phyloP scores from a whole-genome alignment of 2,888 invertebrate genomes.

The Spialia ferax region DNA sequence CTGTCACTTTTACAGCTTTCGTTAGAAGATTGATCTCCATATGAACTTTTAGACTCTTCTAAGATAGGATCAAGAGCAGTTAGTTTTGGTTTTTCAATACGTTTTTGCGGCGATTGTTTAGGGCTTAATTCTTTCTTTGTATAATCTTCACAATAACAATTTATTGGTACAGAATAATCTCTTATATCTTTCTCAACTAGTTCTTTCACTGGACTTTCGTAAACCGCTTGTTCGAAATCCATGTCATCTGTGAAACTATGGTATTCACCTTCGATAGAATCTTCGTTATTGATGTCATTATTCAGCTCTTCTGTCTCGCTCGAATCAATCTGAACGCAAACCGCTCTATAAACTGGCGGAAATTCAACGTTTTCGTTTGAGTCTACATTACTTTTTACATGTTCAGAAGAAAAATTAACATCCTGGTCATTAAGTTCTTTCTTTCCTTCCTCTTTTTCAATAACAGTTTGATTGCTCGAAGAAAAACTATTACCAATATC shows the following conservation, averaged over 20 bases:
- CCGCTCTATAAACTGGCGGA: constrained; percentile 51
- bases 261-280: constrained; percentile 75
- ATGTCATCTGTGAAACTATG: constrained; percentile 77
- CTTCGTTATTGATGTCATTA: constrained; percentile 43
- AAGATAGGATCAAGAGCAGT: constrained; percentile 73
- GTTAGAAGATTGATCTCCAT: constrained; percentile 66
- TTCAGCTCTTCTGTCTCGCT: constrained; percentile 53
- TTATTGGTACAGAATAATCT: constrained; percentile 79
- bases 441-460: constrained; percentile 50
- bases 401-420: constrained; percentile 36
- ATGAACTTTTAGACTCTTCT: constrained; percentile 80
- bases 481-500: constrained; percentile 69
- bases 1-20: constrained; percentile 47
- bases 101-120: constrained; percentile 64
- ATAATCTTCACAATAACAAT: constrained; percentile 76
- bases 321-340: constrained; percentile 47
- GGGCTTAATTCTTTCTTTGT: constrained; percentile 56
- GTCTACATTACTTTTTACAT: constrained; percentile 25
- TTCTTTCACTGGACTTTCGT: constrained; percentile 79
- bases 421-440: constrained; percentile 33
- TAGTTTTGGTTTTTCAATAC: constrained; percentile 51
- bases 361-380: constrained; percentile 38
- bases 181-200: constrained; percentile 80
- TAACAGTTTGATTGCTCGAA: constrained; percentile 65
- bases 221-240: constrained; percentile 68